A percentile compares a stretch with the other conserved stretches of the same genome.
Conservation (phyloP, 2,113 vertebrate species). For the Spea multiplicata region DNA sequence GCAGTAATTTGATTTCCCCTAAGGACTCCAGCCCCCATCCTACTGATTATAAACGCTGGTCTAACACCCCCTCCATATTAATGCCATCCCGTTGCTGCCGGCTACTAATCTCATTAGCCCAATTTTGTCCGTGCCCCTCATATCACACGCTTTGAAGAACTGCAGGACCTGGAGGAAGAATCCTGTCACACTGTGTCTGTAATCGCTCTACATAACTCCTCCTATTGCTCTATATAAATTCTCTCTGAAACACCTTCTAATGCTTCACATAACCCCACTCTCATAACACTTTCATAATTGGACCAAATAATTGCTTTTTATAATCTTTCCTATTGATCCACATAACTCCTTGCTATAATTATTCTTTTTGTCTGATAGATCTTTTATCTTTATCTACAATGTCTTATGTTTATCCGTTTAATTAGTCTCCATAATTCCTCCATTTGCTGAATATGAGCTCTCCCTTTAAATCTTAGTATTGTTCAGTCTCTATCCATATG, state of each 20-base stretch:
- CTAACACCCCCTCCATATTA: conserved; percentile 45
- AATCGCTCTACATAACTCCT: conserved; percentile 37
- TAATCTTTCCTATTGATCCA: neutral
- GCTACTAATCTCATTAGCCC: conserved; percentile 48
- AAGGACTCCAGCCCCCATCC: conserved; percentile 37
- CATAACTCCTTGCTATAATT: neutral
- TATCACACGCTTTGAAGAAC: conserved; percentile 46
- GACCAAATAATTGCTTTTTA: neutral
- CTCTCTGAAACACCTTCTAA: conserved; percentile 25
- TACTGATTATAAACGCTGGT: conserved; percentile 35
- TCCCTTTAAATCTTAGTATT: neutral
- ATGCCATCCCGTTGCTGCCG: conserved; percentile 42
- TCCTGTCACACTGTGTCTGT: conserved; percentile 46
- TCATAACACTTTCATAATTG: neutral
- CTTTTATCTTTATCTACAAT: neutral
- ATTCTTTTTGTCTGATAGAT: neutral
- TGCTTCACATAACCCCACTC: conserved; percentile 5
- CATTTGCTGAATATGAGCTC: neutral
- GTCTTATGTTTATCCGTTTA: neutral
- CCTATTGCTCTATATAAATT: conserved; percentile 32
- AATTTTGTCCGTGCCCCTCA: conserved; percentile 47
- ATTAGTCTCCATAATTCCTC: neutral
- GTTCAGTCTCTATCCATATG: neutral
- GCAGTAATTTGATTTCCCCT: conserved; percentile 45
- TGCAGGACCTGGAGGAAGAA: conserved; percentile 42